Evolutionary conservation across 2,888 invertebrate species (phyloP), one percentile per base, ranked within the genome.

Genomic region (Gnatocerus cornutus): DNA sequence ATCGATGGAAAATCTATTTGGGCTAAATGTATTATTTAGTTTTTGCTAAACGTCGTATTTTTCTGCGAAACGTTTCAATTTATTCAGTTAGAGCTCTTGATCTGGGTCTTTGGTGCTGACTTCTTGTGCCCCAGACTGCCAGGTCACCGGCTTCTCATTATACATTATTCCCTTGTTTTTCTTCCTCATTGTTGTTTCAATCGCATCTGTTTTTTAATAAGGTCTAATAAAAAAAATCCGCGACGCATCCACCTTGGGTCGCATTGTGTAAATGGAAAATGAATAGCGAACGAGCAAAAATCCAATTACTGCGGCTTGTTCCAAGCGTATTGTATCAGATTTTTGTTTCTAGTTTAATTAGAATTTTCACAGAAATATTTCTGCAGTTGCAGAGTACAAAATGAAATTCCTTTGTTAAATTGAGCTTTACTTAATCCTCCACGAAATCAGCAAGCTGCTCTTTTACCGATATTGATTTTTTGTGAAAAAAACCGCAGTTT

Each of bases 271-370:
- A 61, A 59, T 62, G 62, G 6, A 43, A 63, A 63, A 52, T 63
- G 63, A 63, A 63, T 63, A 63, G 53, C 14, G 52, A 27, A 27
- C 16, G 29, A 29, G 63, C 53, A 63, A 63, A 63, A 63, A 63
- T 63, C 63, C 63, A 63, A 63, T 63, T 63, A 63, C 43, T 43
- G 63, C 14, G 63, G 63, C 52, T 39, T 53, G 27, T 10, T 21
- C 48, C 27, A 5, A 16, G 21, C 33, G 48, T 50, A 61, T 61
- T 62, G 63, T 53, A 63, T 52, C 63, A 13, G 30, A 63, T 63
- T 63, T 63, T 63, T 63, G 63, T 41, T 41, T 30, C 52, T 53
- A 63, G 52, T 63, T 63, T 63, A 63, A 63, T 63, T 53, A 63
- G 63, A 63, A 53, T 63, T 53, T 63, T 63, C 63, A 39, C 63